phyloP scores from a whole-genome alignment of 1,140 invertebrate genomes.

The Kradibia gibbosae region DNA sequence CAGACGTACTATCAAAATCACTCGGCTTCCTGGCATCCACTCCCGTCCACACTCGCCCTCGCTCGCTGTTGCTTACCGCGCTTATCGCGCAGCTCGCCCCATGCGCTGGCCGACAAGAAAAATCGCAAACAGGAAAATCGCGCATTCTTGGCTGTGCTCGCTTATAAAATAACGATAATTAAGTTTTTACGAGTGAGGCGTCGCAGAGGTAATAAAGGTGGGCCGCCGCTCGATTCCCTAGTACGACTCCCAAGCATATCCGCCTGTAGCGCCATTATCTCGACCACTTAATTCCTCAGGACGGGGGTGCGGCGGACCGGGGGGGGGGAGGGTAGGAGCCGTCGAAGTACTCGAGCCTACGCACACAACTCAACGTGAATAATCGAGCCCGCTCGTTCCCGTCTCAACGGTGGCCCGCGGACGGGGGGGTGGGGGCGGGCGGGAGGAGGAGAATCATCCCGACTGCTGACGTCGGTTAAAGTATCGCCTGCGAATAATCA shows the following conservation, averaged over 20 bases:
- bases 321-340: no score
- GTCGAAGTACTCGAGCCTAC: conserved; percentile 30
- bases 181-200: conserved; percentile 30
- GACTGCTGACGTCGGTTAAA: conserved; percentile 17
- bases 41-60: neutral
- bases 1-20: neutral
- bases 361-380: neutral
- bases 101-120: neutral
- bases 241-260: neutral
- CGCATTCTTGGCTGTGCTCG: neutral
- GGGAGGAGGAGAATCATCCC: conserved; percentile 38
- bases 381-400: conserved; percentile 15
- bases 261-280: conserved; percentile 53
- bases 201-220: neutral
- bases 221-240: neutral
- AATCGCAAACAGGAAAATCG: neutral
- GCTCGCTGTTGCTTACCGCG: neutral
- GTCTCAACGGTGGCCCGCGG: no score
- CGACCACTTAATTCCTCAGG: conserved; percentile 54
- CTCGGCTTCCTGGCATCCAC: neutral
- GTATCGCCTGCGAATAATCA: conserved; percentile 48
- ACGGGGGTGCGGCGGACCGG: no score
- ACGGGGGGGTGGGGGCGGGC: no score
- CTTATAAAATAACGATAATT: conserved; percentile 8
- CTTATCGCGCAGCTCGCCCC: no score